Evolutionary conservation across 2,888 invertebrate genomes (phyloP), one percentile per base, ranked within the genome.

Genomic region (Dexiosoma caninum): DNA sequence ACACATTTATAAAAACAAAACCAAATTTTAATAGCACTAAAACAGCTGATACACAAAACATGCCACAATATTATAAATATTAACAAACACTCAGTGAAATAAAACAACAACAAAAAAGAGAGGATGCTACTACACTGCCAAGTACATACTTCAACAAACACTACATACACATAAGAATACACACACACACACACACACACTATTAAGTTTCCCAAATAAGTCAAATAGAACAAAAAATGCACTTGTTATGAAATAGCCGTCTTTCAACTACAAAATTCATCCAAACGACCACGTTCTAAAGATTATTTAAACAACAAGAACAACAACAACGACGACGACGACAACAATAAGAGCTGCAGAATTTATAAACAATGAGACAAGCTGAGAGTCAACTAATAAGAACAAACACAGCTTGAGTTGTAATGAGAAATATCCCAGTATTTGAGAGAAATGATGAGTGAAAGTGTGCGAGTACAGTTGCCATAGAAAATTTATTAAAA

Each of bases 21-120:
- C 37, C 1, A 62, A 60, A 72, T 27, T 16, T 67, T 67, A 69
- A 78, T 60, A 30, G 12, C 37, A 57, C 44, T 32, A 59, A 53
- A 75, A 75, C 79, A 80, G 70, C 79, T 75, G 79, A 80, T 80
- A 57, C 44, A 49, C 14, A 70, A 66, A 59, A 70, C 70, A 80
- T 60, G 75, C 70, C 75, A 66, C 66, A 80, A 66, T 30, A 44
- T 55, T 16, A 44, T 51, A 64, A 64, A 62, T 72, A 53, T 55
- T 32, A 42, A 53, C 23, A 55, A 23, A 49, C 1, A 67, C 10
- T 6, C 46, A 46, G 27, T 42, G 5, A 35, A 35, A 30, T 7
- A 30, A 16, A 12, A 40, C 37, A 37, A 44, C 14, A 21, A 57
- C 3, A 57, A 16, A 19, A 9, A 49, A 62, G 32, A 55, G 9